Evolutionary conservation across 2,888 invertebrate species (phyloP), one percentile per base, ranked within the genome.

Genomic region (Dolomedes plantarius): DNA sequence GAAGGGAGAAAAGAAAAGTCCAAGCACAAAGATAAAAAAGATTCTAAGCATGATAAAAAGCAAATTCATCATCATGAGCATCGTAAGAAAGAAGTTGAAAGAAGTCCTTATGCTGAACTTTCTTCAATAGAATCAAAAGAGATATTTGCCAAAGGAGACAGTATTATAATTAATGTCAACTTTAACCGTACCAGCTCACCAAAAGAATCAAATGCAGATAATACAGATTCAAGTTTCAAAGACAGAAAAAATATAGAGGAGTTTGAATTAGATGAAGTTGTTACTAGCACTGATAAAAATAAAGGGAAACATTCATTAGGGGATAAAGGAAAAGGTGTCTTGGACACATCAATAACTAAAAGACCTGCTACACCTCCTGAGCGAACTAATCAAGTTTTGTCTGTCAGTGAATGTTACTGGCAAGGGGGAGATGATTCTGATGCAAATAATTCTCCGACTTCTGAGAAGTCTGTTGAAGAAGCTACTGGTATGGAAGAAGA

Each of bases 61-160:
- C 89, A 88, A 39, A 28, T 73, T 75, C 74, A 75, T 65, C 81
- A 81, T 75, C 75, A 82, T 68, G 74, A 74, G 16, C 67, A 75
- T 46, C 76, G 76, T 13, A 87, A 85, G 64, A 65, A 75, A 31
- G 87, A 87, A 74, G 64, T 13, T 56, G 73, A 68, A 75, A 71
- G 73, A 31, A 80, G 64, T 32, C 76, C 79, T 31, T 87, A 82
- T 62, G 46, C 83, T 6, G 87, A 85, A 73, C 36, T 80, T 50
- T 67, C 85, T 16, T 75, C 87, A 13, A 87, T 89, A 31, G 89
- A 90, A 72, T 89, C 95, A 1, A 97, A 97, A 91, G 97, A 97
- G 92, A 96, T 97, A 1, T 97, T 96, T 91, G 96, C 97, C 0
- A 96, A 97, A 13, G 97, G 97, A 1, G 96, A 97, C 91, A 97